Conservation (phyloP, 2,888 invertebrate species). For the Andrena bucephala region DNA sequence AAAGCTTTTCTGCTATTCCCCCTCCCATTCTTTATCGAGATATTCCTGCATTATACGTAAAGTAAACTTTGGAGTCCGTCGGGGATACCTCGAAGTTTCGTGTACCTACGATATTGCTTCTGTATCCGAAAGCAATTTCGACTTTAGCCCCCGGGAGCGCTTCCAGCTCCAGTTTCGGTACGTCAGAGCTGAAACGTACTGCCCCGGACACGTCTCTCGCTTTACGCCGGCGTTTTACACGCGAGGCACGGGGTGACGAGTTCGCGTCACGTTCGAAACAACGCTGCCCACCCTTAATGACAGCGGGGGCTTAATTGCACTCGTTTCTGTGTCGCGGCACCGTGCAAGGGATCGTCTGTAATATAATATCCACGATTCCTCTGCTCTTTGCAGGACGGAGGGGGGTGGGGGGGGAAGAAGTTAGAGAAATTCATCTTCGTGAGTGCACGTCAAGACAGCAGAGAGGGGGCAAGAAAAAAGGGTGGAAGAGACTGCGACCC, state of each 20-base stretch:
- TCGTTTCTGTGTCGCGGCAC: background rate
- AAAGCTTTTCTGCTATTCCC: conserved; percentile 8
- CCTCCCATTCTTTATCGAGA: conserved; percentile 24
- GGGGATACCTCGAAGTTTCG: conserved; percentile 30
- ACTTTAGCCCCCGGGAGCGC: conserved; percentile 51
- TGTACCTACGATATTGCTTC: conserved; percentile 44
- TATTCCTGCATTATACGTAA: conserved; percentile 43
- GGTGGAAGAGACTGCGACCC: conserved; percentile 38
- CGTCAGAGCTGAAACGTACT: conserved; percentile 35
- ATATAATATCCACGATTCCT: conserved; percentile 20
- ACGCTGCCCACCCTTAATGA: background rate
- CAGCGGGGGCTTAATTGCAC: background rate
- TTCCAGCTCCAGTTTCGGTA: conserved; percentile 41
- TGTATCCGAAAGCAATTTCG: conserved; percentile 67
- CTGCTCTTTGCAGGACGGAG: too few relatives aligned
- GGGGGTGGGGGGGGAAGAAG: background rate
- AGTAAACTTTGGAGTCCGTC: conserved; percentile 26
- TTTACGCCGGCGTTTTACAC: conserved; percentile 17
- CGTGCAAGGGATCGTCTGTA: background rate
- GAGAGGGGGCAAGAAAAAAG: background rate
- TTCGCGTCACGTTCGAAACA: background rate
- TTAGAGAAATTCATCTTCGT: conserved; percentile 37
- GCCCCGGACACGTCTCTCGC: conserved; percentile 5
- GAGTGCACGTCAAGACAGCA: conserved; percentile 42
- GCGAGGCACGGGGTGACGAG: background rate